Base-by-base conservation (phyloP, 2,797 vertebrate genomes). In the Nyctalus aviator region DNA sequence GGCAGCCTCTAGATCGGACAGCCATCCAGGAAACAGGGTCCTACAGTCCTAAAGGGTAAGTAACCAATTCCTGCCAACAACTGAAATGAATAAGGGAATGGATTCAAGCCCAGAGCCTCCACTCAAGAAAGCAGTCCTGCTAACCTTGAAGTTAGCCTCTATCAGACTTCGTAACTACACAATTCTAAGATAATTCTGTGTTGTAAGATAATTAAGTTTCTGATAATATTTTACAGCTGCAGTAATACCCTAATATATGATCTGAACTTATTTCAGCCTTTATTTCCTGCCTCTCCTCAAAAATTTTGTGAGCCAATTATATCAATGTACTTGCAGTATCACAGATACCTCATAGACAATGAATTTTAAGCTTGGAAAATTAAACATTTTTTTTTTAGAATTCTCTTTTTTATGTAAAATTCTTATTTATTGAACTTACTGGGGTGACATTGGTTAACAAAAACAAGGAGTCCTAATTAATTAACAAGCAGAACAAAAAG, bases 401-500 rank as follows among this genome's bases (percentile, higher is more conserved):
- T 55, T 79, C 12, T 44, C n/a, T 68, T 32, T 68, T 68, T 35
- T 68, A 68, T 68, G n/a, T 20, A 20, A 68, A 68, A 32, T 66
- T 32, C 8, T 68, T 68, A 32, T 35, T 35, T 68, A 68, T 35
- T 68, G 64, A 35, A 35, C n/a, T 68, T 68, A 68, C n/a, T 35
- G n/a, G 64, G 17, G 17, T 68, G 64, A 68, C n/a, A 68, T 11
- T 20, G 4, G 64, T 68, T 32, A 68, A 32, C 64, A 68, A 68
- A 68, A 68, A 32, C 44, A 81, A 66, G 59, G 46, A 89, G 2
- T 8, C 4, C 13, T n/a, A 23, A 8, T 87, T 75, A 82, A 57
- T 76, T 95, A 92, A 53, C 17, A 66, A 82, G 71, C 25, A 86
- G 25, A 23, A 68, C 3, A 27, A 75, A 89, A 84, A 81, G 2